A percentile compares a stretch with the other conserved stretches of the same genome.
Conservation (phyloP, 2,888 invertebrate species). For the Branchipolynoe longqiensis region DNA sequence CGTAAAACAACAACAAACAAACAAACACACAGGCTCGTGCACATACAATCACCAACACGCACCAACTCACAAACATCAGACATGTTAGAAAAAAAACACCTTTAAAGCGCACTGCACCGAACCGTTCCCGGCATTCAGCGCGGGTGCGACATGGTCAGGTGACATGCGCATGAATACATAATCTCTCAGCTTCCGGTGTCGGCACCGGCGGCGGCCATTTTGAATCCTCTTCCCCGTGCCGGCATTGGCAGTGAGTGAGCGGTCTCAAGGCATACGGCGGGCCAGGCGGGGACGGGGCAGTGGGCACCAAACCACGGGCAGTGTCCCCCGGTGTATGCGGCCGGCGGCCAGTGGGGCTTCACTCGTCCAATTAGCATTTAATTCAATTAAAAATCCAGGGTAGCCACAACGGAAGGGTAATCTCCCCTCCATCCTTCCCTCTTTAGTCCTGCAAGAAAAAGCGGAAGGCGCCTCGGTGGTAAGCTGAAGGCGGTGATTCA, state of each 20-base stretch:
- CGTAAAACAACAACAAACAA: too few relatives aligned
- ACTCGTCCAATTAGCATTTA: constrained; percentile 38
- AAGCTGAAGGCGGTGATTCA: constrained; percentile 50
- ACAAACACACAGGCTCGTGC: too few relatives aligned
- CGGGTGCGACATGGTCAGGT: constrained; percentile 29
- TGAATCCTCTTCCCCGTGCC: background rate
- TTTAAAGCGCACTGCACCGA: too few relatives aligned
- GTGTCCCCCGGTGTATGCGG: background rate
- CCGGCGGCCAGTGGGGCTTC: constrained; percentile 22
- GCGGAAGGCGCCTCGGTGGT: constrained; percentile 14
- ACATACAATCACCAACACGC: too few relatives aligned
- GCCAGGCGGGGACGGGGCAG: too few relatives aligned
- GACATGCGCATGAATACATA: constrained; percentile 42
- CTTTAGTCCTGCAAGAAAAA: background rate
- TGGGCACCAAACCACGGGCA: background rate
- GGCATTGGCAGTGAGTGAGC: too few relatives aligned
- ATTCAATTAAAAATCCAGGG: constrained; percentile 57
- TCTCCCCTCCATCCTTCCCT: constrained; percentile 6
- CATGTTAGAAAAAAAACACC: too few relatives aligned
- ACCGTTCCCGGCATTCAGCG: too few relatives aligned
- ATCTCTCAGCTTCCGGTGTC: constrained; percentile 3
- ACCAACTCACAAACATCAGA: too few relatives aligned
- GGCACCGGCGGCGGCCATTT: constrained; percentile 28
- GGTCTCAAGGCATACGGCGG: too few relatives aligned
- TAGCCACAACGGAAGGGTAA: constrained; percentile 39